phyloP scores from a whole-genome alignment of 2,113 vertebrate genomes.

The Silurus glanis region DNA sequence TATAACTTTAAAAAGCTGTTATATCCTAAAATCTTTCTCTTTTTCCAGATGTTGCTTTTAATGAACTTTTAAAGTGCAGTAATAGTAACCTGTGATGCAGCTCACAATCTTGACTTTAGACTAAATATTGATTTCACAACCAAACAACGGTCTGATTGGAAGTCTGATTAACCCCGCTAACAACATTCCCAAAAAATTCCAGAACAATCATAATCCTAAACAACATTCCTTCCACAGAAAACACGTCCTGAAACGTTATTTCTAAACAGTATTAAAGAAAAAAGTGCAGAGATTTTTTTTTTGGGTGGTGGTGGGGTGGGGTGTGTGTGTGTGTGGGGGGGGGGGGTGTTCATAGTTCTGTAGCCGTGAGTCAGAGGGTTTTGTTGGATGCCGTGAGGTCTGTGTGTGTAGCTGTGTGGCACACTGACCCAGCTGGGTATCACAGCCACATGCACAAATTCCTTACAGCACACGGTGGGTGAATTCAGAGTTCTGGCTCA shows the following conservation, averaged over 20 bases:
- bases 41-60: too few relatives aligned
- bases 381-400: background rate
- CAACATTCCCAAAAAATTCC: background rate
- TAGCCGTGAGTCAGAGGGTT: background rate
- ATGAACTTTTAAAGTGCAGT: background rate
- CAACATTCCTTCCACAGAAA: constrained; percentile 10
- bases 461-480: constrained; percentile 32
- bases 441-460: constrained; percentile 25
- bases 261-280: background rate
- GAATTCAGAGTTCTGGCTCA: constrained; percentile 29
- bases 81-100: background rate
- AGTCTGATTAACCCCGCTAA: constrained; percentile 5
- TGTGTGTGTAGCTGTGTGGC: constrained; percentile 6
- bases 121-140: background rate
- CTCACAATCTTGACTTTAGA: background rate
- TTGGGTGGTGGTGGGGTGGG: too few relatives aligned
- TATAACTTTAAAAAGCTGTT: background rate
- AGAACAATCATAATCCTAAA: background rate
- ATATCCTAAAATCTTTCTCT: background rate
- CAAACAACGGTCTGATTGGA: constrained; percentile 10
- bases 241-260: background rate
- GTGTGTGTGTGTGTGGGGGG: too few relatives aligned
- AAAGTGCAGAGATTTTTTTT: background rate
- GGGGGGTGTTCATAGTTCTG: background rate
- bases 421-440: constrained; percentile 26